Evolutionary conservation across 1,140 invertebrate species (phyloP), one percentile per base, ranked within the genome.

Genomic region (Pogonus chalceus): DNA sequence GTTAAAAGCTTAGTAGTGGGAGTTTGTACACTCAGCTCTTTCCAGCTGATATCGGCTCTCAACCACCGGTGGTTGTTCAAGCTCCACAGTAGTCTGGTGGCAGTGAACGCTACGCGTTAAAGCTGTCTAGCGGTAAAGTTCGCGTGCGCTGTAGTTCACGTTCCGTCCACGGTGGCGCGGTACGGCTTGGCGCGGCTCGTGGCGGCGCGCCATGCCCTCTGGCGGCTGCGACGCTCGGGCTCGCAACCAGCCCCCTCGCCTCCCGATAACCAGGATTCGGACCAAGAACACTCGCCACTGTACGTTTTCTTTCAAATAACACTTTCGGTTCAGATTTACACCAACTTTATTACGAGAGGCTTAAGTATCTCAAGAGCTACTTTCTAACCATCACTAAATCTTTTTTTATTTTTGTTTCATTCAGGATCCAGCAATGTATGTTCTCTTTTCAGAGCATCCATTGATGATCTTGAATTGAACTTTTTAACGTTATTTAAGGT

Each of bases 201-300:
- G 75, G 77, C 79, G 64, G 77, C 79, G 55, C 77, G 78, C 69
- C 77, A 79, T 72, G 79, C 78, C 74, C 77, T 80, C 72, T 81
- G 78, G 77, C 74, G 78, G 61, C 72, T 80, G 62, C 73, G 79
- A 59, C 72, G 79, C 50, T 74, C 77, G 57, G 76, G 75, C 63
- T 78, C 76, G 52, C 76, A 79, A 65, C 76, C 77, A 54, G 72
- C 75, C 53, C 69, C 56, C 20, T 52, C 72, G 67, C 24, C 20
- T 14, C 49, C 20, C 65, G 66, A 72, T 73, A 66, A 72, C 73
- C 66, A 72, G 67, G 73, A 74, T 65, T 69, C 72, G 62, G 72
- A 74, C 67, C 71, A 73, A 59, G 69, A 68, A 43, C 37, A 43
- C 7, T 43, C 37, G n/a, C n/a, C n/a, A 64, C 72, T 72, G 47